A percentile compares a stretch with the other conserved stretches of the same genome.
Conservation (phyloP, 2,113 vertebrate species). For the Sylvilagus bachmani region DNA sequence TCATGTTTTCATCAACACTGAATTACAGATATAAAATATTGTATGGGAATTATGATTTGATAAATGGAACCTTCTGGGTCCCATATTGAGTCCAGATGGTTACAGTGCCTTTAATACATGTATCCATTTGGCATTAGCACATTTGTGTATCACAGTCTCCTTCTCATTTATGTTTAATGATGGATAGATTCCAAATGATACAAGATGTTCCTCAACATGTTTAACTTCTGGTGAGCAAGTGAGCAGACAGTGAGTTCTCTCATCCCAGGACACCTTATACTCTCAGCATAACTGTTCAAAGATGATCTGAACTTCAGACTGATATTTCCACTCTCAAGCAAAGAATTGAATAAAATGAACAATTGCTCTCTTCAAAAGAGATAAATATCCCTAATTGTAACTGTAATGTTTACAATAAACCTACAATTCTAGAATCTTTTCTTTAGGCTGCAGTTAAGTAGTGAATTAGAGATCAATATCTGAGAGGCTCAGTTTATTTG, state of each 20-base stretch:
- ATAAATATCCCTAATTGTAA: not conserved
- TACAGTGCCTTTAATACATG: constrained; percentile 85
- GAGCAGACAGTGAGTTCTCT: constrained; percentile 73
- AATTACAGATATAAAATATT: constrained; percentile 83
- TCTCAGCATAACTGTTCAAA: not conserved
- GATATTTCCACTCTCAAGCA: not conserved
- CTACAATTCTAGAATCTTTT: not conserved
- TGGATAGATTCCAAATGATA: constrained; percentile 88
- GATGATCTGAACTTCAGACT: constrained; percentile 52
- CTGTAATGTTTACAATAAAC: not conserved
- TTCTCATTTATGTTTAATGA: constrained; percentile 88
- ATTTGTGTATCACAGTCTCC: constrained; percentile 84
- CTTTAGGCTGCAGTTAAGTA: not conserved
- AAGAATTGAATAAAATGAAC: not conserved
- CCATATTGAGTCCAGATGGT: constrained; percentile 89
- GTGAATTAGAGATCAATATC: not conserved
- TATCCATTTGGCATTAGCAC: constrained; percentile 85
- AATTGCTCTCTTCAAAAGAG: not conserved
- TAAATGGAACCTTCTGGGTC: constrained; percentile 85
- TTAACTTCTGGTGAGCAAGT: constrained; percentile 84
- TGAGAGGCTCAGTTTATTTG: not conserved
- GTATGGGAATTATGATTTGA: constrained; percentile 85
- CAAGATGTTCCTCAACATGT: constrained; percentile 89
- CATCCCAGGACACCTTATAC: constrained; percentile 58
- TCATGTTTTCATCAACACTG: constrained; percentile 82